phyloP scores from a whole-genome alignment of 2,888 invertebrate species.

The Stictocephala bisonia region DNA sequence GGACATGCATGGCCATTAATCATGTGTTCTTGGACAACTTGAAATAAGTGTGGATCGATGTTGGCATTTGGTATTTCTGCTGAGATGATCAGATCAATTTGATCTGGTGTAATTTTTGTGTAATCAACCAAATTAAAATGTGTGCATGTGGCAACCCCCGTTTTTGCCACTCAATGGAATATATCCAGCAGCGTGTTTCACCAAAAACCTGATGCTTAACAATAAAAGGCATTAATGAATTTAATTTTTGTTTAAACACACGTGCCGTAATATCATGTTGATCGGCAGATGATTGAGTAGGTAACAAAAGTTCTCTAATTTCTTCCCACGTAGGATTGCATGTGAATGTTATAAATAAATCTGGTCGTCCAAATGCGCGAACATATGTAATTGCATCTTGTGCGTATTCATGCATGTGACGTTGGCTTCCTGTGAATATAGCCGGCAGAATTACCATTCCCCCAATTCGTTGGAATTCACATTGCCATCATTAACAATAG shows the following conservation, averaged over 20 bases:
- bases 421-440: slow-evolving; percentile 59
- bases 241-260: slow-evolving; percentile 52
- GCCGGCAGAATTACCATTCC: slow-evolving; percentile 59
- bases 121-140: no score
- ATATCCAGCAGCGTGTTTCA: slow-evolving; percentile 56
- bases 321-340: slow-evolving; percentile 60
- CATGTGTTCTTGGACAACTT: slow-evolving; percentile 61
- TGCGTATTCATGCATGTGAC: slow-evolving; percentile 61
- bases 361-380: slow-evolving; percentile 55
- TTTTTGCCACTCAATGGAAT: slow-evolving; percentile 52
- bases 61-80: slow-evolving; percentile 58
- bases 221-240: slow-evolving; percentile 46
- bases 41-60: slow-evolving; percentile 59
- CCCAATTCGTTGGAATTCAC: slow-evolving; percentile 55
- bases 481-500: slow-evolving; percentile 56
- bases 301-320: slow-evolving; percentile 52
- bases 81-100: slow-evolving; percentile 47
- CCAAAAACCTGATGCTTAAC: slow-evolving; percentile 50
- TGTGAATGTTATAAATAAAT: slow-evolving; percentile 58
- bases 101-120: slow-evolving; percentile 15
- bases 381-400: slow-evolving; percentile 63
- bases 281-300: slow-evolving; percentile 51
- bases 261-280: slow-evolving; percentile 57
- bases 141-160: slow-evolving; percentile 38
- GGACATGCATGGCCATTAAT: slow-evolving; percentile 62